A percentile compares a stretch with the other conserved stretches of the same genome.
Conservation (phyloP, 2,113 vertebrate species). For the Thamnophis sirtalis region DNA sequence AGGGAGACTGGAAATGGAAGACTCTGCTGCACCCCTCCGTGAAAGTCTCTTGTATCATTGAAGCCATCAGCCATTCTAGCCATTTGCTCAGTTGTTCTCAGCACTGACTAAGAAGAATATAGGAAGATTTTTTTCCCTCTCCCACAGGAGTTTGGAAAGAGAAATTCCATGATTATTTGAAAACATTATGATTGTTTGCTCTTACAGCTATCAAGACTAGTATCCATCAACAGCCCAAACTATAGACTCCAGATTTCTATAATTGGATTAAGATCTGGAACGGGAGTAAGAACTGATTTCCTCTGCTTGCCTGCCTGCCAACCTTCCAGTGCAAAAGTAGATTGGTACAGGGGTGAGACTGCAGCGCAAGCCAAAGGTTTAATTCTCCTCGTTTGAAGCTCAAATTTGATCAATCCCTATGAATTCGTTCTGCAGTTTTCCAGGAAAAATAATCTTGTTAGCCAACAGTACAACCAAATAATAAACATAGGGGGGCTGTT, state of each 20-base stretch:
- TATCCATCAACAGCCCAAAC: background rate
- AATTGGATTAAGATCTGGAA: background rate
- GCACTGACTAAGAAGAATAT: background rate
- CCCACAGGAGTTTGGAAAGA: background rate
- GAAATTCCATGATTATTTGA: background rate
- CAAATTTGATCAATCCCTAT: background rate
- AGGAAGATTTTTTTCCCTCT: background rate
- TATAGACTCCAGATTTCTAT: background rate
- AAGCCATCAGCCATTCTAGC: background rate
- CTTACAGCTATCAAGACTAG: background rate
- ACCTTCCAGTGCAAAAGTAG: background rate
- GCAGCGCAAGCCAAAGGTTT: background rate
- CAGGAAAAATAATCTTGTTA: background rate
- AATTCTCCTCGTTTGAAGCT: background rate
- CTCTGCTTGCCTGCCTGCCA: background rate
- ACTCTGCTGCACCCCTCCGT: background rate
- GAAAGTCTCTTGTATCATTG: rapidly evolving
- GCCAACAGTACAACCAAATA: background rate
- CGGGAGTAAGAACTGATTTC: background rate
- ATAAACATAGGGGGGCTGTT: background rate
- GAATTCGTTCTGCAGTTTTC: background rate
- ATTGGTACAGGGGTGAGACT: too few species aligned
- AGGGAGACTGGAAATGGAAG: rapidly evolving
- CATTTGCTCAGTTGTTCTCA: background rate
- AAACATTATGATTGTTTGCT: background rate